Conservation (phyloP, 23 tunicate species). For the Trididemnum clinides region DNA sequence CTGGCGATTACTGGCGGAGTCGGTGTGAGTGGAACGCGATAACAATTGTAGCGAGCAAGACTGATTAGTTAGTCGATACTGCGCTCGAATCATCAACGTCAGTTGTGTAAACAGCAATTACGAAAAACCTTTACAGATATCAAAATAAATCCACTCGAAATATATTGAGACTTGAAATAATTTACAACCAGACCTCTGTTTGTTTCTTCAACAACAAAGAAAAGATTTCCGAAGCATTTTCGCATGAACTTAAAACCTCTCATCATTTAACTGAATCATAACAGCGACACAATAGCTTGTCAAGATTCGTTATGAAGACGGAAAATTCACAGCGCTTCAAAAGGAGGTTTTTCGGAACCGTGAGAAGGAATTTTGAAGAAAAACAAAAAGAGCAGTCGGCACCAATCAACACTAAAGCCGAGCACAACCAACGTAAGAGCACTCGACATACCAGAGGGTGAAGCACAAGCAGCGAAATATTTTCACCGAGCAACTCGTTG, state of each 20-base stretch:
- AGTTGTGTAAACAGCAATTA: neutral
- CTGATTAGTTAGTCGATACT: conserved; percentile 6
- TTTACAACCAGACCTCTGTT: neutral
- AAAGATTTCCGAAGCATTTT: too few relatives aligned
- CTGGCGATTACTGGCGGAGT: too few relatives aligned
- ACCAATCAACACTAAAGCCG: neutral
- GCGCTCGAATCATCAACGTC: too few relatives aligned
- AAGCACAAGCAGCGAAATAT: neutral
- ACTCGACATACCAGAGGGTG: neutral
- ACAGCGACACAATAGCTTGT: too few relatives aligned
- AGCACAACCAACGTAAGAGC: neutral
- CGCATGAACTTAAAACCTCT: too few relatives aligned
- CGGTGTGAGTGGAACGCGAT: too few relatives aligned
- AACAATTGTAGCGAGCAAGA: neutral
- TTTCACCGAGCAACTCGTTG: neutral
- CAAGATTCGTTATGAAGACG: too few relatives aligned
- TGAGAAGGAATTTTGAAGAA: neutral
- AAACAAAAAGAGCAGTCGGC: neutral
- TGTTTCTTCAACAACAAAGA: neutral
- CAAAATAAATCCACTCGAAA: neutral
- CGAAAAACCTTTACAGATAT: neutral
- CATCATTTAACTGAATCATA: neutral
- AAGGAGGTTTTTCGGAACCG: neutral
- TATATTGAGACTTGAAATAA: neutral
- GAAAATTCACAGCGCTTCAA: too few relatives aligned